Conservation (phyloP, 2,113 vertebrate species). For the Microtus pennsylvanicus region DNA sequence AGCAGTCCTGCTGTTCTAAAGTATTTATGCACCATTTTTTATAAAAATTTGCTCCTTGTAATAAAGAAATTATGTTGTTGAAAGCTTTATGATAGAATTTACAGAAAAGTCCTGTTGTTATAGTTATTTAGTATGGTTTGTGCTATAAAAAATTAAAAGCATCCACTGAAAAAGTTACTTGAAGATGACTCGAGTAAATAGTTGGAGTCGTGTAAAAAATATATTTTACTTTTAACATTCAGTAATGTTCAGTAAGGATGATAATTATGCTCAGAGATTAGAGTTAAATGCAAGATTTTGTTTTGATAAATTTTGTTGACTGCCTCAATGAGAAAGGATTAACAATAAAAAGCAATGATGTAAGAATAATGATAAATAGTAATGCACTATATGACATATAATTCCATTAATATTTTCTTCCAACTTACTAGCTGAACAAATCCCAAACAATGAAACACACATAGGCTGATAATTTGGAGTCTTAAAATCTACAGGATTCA, state of each 20-base stretch:
- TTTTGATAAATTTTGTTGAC: constrained; percentile 54
- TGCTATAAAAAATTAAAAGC: constrained; percentile 54
- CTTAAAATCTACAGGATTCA: constrained; percentile 15
- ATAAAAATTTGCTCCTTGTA: neutral
- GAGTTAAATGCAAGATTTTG: constrained; percentile 23
- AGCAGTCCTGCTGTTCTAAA: constrained; percentile 8
- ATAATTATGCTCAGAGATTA: constrained; percentile 63
- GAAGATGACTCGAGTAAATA: constrained; percentile 55
- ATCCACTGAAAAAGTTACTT: constrained; percentile 9
- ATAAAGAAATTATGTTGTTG: constrained; percentile 60
- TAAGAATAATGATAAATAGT: constrained; percentile 58
- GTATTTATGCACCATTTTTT: neutral
- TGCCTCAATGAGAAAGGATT: constrained; percentile 52
- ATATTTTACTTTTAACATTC: constrained; percentile 56
- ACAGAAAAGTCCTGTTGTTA: constrained; percentile 45
- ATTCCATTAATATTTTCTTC: constrained; percentile 74
- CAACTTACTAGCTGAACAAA: constrained; percentile 70
- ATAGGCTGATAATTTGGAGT: constrained; percentile 64
- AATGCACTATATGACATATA: constrained; percentile 51
- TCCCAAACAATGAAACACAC: constrained; percentile 66
- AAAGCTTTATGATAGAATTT: constrained; percentile 65
- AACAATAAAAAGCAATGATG: constrained; percentile 64
- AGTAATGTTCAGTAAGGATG: neutral
- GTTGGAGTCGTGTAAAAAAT: constrained; percentile 51
- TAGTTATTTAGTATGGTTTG: constrained; percentile 57